Percentiles rank a stretch among this genome's conserved stretches.
phyloP scores from a whole-genome alignment of 1,140 invertebrate species.

The Probaryconus sp. region DNA sequence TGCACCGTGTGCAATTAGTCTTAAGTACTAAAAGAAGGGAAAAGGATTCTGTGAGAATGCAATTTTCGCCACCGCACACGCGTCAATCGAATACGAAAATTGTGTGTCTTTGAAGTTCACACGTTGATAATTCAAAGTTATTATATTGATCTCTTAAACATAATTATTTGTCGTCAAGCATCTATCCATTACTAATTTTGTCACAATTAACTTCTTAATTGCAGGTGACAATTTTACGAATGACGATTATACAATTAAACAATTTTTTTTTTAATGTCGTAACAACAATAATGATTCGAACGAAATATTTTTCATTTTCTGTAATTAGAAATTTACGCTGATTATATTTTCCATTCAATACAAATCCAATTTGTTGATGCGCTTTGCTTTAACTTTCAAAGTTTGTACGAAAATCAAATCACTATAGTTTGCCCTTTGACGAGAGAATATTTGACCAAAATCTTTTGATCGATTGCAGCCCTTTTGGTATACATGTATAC shows the following conservation, averaged over 20 bases:
- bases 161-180: neutral
- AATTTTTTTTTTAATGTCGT: too few relatives aligned
- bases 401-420: neutral
- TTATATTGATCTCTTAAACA: slow-evolving; percentile 2
- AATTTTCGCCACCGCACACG: slow-evolving; percentile 9
- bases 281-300: too few relatives aligned
- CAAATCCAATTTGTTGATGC: neutral
- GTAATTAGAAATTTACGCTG: too few relatives aligned
- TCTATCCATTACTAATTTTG: too few relatives aligned
- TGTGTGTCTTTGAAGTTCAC: slow-evolving; percentile 18
- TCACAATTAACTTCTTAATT: too few relatives aligned
- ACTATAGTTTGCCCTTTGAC: neutral
- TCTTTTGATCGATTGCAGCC: neutral
- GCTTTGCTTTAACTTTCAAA: neutral
- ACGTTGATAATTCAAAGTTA: slow-evolving; percentile 4
- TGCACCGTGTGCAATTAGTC: slow-evolving; percentile 22
- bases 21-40: slow-evolving; percentile 7
- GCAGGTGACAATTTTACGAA: too few relatives aligned
- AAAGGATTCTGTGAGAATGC: slow-evolving; percentile 16
- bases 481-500: too few relatives aligned
- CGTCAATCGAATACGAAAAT: neutral
- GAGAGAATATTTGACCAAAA: neutral
- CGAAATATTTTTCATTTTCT: too few relatives aligned
- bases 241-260: too few relatives aligned
- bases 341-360: too few relatives aligned